These are phyloP conservation scores for Scaptomyza parva DNA, from an alignment of 2,888 invertebrate species.

Conservation along the genomic window DNA sequence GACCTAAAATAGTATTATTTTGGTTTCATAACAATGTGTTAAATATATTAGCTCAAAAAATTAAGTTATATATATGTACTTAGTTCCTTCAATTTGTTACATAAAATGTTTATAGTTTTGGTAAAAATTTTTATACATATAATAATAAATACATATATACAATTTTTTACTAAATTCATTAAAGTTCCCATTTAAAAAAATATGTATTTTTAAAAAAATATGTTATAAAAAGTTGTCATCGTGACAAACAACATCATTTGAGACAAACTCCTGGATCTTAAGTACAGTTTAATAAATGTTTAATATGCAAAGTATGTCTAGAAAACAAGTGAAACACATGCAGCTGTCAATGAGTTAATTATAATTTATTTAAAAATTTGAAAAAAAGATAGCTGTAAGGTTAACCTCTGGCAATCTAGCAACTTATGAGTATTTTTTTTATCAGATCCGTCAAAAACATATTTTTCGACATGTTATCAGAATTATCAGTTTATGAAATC, in stretches of 20 bases:
- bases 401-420: constrained; percentile 10
- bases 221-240: no score
- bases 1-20: no score
- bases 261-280: background rate
- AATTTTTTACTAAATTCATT: background rate
- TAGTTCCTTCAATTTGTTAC: no score
- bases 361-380: constrained; percentile 5
- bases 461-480: constrained; percentile 21
- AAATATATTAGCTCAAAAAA: no score
- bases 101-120: no score
- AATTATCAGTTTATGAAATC: constrained; percentile 32
- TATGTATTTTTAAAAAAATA: no score
- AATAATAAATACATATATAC: no score
- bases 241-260: background rate
- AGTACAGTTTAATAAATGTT: background rate
- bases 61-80: no score
- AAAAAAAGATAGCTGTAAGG: background rate
- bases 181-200: background rate
- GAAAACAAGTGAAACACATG: constrained; percentile 2
- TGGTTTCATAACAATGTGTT: no score
- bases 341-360: constrained; percentile 26
- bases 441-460: constrained; percentile 32
- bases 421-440: background rate
- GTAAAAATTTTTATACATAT: no score
- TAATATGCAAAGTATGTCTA: background rate